Evolutionary conservation across 2,888 invertebrate genomes (phyloP).

Genomic region (Dinocampus coccinellae): DNA sequence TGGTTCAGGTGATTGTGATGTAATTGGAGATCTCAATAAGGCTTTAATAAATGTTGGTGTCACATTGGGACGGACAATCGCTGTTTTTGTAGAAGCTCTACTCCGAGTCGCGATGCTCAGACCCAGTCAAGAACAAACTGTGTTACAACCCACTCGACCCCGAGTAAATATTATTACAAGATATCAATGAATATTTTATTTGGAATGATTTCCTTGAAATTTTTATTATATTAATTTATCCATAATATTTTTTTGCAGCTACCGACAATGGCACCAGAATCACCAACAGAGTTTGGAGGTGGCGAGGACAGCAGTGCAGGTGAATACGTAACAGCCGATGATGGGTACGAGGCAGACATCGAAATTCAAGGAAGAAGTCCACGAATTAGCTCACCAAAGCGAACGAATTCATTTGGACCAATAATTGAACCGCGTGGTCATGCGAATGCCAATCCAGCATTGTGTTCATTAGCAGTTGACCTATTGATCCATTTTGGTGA

Average conservation of each 20-base stretch:
- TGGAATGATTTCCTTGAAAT: background rate
- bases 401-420: conserved; percentile 51
- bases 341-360: conserved; percentile 78
- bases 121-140: conserved; percentile 71
- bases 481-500: conserved; percentile 73
- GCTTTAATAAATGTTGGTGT: conserved; percentile 56
- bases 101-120: conserved; percentile 72
- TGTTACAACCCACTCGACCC: conserved; percentile 71
- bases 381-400: conserved; percentile 48
- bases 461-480: conserved; percentile 74
- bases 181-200: background rate
- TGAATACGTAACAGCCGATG: conserved; percentile 72
- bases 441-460: conserved; percentile 73
- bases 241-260: conserved; percentile 49
- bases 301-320: conserved; percentile 65
- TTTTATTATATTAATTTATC: conserved; percentile 12
- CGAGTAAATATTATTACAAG: conserved; percentile 73
- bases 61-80: conserved; percentile 60
- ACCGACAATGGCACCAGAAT: conserved; percentile 62
- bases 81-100: conserved; percentile 72
- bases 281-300: conserved; percentile 57
- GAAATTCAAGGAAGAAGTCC: conserved; percentile 67
- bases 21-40: conserved; percentile 56
- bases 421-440: conserved; percentile 63
- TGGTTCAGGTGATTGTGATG: conserved; percentile 56